Conservation (phyloP, 1,140 invertebrate species). For the Camponotus floridanus region DNA sequence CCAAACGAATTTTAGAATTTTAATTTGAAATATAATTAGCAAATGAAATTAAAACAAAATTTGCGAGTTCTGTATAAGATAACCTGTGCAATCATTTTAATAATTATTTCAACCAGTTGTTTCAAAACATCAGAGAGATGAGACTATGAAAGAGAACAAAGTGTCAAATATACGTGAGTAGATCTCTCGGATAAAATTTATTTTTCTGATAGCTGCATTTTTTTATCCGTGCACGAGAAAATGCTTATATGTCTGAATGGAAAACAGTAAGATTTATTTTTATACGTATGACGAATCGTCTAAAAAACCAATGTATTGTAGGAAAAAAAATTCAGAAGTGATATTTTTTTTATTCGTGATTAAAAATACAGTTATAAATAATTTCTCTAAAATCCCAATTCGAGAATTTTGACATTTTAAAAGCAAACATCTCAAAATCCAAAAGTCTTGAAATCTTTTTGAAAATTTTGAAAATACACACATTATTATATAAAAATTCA, state of each 20-base stretch:
- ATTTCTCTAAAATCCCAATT: not conserved
- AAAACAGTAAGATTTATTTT: constrained; percentile 53
- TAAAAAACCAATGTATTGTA: constrained; percentile 32
- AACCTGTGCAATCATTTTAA: not conserved
- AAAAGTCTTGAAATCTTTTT: not conserved
- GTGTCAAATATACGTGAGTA: constrained; percentile 37
- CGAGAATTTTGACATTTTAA: not conserved
- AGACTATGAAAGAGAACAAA: constrained; percentile 7
- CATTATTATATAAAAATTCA: not conserved
- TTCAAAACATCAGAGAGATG: not conserved
- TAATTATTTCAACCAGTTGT: not conserved
- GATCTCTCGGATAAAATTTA: constrained; percentile 44
- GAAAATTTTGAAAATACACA: not conserved
- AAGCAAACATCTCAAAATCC: not conserved
- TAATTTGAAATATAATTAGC: not conserved
- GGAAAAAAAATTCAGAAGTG: constrained; percentile 16
- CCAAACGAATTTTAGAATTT: not conserved
- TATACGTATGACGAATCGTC: constrained; percentile 27
- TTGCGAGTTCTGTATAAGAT: not conserved
- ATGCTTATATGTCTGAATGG: constrained; percentile 37
- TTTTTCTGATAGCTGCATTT: constrained; percentile 38
- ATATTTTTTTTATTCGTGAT: not conserved
- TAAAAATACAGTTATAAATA: not conserved
- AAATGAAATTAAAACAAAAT: not conserved
- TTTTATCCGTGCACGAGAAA: not conserved